phyloP scores from a whole-genome alignment of 1,140 invertebrate species.

The Platyscapa corneri region DNA sequence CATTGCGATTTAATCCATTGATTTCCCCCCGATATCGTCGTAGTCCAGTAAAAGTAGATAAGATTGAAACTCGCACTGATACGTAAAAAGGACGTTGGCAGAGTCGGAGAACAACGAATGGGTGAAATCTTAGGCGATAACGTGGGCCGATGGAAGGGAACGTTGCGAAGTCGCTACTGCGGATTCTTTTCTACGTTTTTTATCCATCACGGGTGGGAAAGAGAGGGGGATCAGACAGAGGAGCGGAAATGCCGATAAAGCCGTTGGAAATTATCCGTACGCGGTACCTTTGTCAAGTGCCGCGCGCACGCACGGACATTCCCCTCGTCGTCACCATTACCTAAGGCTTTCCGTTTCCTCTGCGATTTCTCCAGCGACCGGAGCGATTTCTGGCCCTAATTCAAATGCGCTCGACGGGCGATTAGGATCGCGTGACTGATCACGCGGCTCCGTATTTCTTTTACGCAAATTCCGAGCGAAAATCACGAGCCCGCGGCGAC shows the following conservation, averaged over 20 bases:
- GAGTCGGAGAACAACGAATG: background rate
- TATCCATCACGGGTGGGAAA: background rate
- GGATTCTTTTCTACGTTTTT: background rate
- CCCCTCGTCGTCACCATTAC: background rate
- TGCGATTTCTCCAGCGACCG: no score
- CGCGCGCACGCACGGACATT: background rate
- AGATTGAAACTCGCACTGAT: background rate
- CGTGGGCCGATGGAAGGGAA: no score
- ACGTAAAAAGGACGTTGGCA: background rate
- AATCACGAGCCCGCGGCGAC: no score
- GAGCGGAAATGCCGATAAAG: conserved; percentile 23
- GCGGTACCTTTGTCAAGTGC: conserved; percentile 52
- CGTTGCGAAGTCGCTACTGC: no score
- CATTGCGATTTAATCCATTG: no score
- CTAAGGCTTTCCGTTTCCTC: no score
- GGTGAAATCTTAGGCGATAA: background rate
- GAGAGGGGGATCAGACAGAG: background rate
- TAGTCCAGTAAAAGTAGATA: background rate
- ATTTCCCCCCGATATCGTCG: background rate
- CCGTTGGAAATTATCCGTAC: conserved; percentile 56
- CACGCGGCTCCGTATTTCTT: background rate
- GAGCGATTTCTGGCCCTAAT: background rate
- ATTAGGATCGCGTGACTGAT: background rate
- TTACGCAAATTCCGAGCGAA: no score
- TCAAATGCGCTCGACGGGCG: background rate